phyloP scores from a whole-genome alignment of 1,140 invertebrate species.

The Macrobrachium nipponense region DNA sequence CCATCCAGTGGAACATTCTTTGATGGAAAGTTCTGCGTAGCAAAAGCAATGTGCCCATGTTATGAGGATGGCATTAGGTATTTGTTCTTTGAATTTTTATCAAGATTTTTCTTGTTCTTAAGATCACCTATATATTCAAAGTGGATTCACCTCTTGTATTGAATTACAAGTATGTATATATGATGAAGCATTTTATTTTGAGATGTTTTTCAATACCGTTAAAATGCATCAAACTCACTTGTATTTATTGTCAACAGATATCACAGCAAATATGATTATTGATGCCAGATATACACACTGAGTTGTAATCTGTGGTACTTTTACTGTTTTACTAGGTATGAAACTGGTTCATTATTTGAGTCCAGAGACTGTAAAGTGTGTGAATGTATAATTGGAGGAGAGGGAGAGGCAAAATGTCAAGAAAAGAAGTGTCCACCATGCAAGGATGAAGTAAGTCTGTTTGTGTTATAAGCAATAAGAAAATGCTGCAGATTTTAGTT shows the following conservation, averaged over 20 bases:
- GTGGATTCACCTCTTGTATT: neutral
- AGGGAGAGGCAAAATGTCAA: constrained; percentile 75
- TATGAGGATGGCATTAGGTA: constrained; percentile 76
- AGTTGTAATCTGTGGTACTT: neutral
- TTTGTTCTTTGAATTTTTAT: neutral
- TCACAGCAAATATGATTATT: no score
- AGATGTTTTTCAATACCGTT: no score
- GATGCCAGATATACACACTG: neutral
- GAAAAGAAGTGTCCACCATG: constrained; percentile 78
- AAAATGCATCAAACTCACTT: no score
- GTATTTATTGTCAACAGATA: no score
- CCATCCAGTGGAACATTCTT: constrained; percentile 72
- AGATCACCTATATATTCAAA: neutral
- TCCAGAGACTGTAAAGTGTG: constrained; percentile 81
- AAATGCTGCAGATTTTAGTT: no score
- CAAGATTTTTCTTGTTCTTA: neutral
- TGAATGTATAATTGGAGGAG: constrained; percentile 80
- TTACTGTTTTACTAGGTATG: constrained; percentile 72
- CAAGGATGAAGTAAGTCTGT: constrained; percentile 66
- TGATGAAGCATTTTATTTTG: no score
- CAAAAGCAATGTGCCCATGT: constrained; percentile 80
- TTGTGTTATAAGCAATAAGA: neutral
- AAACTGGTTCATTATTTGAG: constrained; percentile 77
- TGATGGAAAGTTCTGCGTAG: constrained; percentile 80
- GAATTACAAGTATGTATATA: neutral